phyloP scores from a whole-genome alignment of 2,797 vertebrate genomes.

The Cyprinodon diabolis region DNA sequence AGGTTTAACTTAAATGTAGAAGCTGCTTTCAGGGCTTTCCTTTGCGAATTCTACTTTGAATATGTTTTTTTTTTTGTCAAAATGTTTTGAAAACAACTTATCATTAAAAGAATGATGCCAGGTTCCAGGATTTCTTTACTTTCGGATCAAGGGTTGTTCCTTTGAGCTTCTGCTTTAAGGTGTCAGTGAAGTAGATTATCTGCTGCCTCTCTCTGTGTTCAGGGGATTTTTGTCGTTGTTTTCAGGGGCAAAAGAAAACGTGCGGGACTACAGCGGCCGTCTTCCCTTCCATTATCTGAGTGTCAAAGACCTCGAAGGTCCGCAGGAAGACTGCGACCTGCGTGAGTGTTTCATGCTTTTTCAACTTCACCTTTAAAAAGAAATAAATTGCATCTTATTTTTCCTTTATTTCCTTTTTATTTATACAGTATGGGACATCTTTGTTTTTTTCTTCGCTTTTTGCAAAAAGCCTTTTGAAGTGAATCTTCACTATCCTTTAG shows the following conservation, averaged over 20 bases:
- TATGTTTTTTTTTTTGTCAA: background rate
- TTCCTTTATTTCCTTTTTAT: no score
- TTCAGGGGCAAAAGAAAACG: constrained; percentile 81
- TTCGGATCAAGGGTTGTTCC: constrained; percentile 4
- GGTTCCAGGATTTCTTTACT: constrained; percentile 19
- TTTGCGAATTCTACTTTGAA: background rate
- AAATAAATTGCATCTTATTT: background rate
- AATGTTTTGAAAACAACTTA: background rate
- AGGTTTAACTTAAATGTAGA: background rate
- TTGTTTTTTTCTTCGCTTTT: background rate
- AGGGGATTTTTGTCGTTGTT: constrained; percentile 10
- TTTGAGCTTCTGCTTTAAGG: constrained; percentile 16
- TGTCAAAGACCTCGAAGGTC: constrained; percentile 60
- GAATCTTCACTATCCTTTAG: background rate
- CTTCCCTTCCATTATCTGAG: constrained; percentile 79
- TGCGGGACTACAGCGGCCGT: constrained; percentile 84
- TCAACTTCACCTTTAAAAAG: background rate
- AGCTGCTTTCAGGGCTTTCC: background rate
- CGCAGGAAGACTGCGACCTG: constrained; percentile 62
- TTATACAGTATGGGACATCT: background rate
- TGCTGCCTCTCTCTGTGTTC: constrained; percentile 15
- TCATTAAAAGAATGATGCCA: constrained; percentile 1
- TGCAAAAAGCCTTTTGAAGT: background rate
- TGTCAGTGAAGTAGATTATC: constrained; percentile 27
- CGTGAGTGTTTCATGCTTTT: constrained; percentile 67